A percentile compares a stretch with the other conserved stretches of the same genome.
Conservation (phyloP, 1,140 invertebrate genomes). For the Chymomyza costata region DNA sequence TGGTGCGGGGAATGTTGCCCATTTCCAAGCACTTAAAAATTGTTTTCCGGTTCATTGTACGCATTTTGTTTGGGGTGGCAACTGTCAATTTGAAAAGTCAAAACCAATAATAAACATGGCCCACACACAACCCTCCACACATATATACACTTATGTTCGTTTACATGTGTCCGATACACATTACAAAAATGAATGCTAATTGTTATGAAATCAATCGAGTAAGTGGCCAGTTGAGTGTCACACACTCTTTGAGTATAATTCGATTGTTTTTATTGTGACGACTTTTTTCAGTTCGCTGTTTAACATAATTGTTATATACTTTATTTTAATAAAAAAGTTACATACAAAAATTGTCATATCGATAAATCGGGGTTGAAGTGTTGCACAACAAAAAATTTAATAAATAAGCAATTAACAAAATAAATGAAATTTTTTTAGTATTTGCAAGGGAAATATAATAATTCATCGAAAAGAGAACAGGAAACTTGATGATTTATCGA, state of each 20-base stretch:
- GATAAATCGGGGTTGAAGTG: no score
- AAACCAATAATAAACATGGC: slow-evolving; percentile 30
- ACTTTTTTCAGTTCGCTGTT: slow-evolving; percentile 12
- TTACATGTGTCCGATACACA: slow-evolving; percentile 13
- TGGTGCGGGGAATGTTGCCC: not conserved
- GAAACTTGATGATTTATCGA: no score
- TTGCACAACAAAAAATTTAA: no score
- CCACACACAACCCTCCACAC: not conserved
- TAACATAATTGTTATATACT: slow-evolving; percentile 12
- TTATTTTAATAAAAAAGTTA: no score
- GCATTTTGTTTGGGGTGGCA: slow-evolving; percentile 3
- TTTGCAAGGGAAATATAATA: no score
- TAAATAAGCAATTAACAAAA: no score
- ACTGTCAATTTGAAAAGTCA: slow-evolving; percentile 45
- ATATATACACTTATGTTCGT: not conserved
- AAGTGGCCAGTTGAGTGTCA: slow-evolving; percentile 11
- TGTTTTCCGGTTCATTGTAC: slow-evolving; percentile 21
- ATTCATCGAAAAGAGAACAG: no score
- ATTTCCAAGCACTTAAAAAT: slow-evolving; percentile 37
- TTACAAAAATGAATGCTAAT: slow-evolving; percentile 37
- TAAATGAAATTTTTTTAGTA: no score
- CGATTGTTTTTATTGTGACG: slow-evolving; percentile 24
- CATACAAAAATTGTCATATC: no score
- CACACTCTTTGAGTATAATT: slow-evolving; percentile 19
- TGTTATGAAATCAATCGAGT: slow-evolving; percentile 40